These are phyloP conservation scores for Camelus dromedarius DNA, from an alignment of 2,113 vertebrate genomes.

Conservation along the genomic window DNA sequence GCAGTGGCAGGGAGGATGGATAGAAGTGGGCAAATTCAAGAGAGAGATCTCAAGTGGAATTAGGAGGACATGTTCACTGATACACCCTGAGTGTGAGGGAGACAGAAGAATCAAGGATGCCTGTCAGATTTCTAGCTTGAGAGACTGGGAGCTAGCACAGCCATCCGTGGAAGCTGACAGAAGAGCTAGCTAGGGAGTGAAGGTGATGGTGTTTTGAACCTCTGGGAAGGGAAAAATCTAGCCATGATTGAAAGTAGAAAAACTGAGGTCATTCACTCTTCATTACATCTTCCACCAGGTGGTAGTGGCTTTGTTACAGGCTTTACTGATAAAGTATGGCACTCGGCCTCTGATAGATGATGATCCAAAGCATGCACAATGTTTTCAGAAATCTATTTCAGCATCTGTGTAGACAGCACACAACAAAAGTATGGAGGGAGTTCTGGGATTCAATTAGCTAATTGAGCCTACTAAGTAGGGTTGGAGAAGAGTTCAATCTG, in stretches of 20 bases:
- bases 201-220: not conserved
- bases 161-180: not conserved
- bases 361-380: not conserved
- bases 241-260: not conserved
- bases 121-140: not conserved
- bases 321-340: not conserved
- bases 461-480: not conserved
- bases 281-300: not conserved
- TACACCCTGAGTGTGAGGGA: not conserved
- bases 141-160: not conserved
- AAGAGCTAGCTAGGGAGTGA: not conserved
- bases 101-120: not conserved
- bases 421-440: not conserved
- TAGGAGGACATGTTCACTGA: not conserved
- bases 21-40: not conserved
- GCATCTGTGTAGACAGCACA: not conserved
- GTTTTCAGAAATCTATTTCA: not conserved
- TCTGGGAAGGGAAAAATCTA: not conserved
- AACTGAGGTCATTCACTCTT: not conserved
- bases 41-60: not conserved
- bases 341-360: not conserved
- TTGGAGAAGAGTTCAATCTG: not conserved
- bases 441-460: not conserved
- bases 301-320: not conserved
- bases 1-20: not conserved